Base-by-base conservation (phyloP, 1,140 invertebrate species). In the Cotesia glomerata region DNA sequence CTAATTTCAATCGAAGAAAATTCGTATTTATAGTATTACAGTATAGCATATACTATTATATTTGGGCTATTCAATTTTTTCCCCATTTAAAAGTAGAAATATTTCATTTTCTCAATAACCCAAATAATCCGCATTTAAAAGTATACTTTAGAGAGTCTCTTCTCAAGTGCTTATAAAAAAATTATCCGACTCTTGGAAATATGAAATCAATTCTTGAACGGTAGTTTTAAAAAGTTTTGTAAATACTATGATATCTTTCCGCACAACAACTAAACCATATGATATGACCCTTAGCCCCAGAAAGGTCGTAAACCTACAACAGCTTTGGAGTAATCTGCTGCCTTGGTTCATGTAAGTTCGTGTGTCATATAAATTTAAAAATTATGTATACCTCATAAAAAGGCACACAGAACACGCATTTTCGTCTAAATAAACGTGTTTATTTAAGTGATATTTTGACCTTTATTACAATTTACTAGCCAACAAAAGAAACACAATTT, bases 291-390 rank as follows among this genome's bases (percentile, higher is more conserved):
- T 74, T 85, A 87, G 86, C 82, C 84, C 75, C 85, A 84, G 82
- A 87, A 87, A 83, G 82, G 77, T 81, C 85, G 83, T 82, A 83
- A 86, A 80, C 80, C 75, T 75, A 79, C 83, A 70, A 83, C 83
- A 77, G 79, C 78, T 78, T 72, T 82, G 84, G 85, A 87, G 82
- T 86, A 87, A 85, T 80, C 77, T 71, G 73, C 74, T 80, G 78
- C 83, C 84, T 81, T 83, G 85, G 85, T 86, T 80, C 85, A 87
- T 87, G 85, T 87, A 87, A 87, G 86, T 87, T 77, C 78, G 80
- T 81, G 80, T 80, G 77, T 76, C 69, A 35, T 74, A 79, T 79
- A 73, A 63, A 62, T 61, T 67, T 71, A 49, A 71, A 45, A 35
- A 69, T 63, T 26, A 61, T 75, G 69, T 71, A 71, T 72, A 68